Base-by-base conservation (phyloP, 2,113 vertebrate genomes). In the Saccopteryx leptura region DNA sequence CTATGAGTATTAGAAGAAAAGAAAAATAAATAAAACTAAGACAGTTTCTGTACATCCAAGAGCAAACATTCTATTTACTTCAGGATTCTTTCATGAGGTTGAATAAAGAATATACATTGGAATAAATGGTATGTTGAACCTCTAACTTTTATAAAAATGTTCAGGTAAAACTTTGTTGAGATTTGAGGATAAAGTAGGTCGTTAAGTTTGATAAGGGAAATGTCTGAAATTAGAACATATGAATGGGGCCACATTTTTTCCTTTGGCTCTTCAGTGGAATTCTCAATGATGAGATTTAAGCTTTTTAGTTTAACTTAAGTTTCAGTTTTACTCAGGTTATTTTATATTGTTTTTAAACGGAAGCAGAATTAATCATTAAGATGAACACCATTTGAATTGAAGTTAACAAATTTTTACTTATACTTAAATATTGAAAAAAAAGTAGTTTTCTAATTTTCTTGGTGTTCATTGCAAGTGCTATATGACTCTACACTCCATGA, bases 281-380 rank as follows among this genome's bases (percentile, higher is more conserved):
- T 82, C 28, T 69, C 19, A 1, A 48, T 80, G 68, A 82, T 50
- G 24, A 19, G 11, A 54, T 39, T 52, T 46, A 65, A 50, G 75
- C 13, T 58, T 87, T 87, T 28, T 68, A 82, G 69, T 31, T 86
- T 46, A 95, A 66, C 31, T 52, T 66, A 69, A 33, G 3, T 56
- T 76, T 56, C 39, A 75, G 13, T 58, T 80, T 69, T 56, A 87
- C 13, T 91, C 61, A 60, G 8, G 63, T 78, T 71, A 46, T 75
- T 82, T 69, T 26, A 69, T 76, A 79, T 76, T 76, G 23, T 61
- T 61, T 96, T 86, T 63, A 91, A 91, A 65, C 74, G n/a, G 71
- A 19, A 82, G n/a, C 52, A 82, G 48, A 96, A 39, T 54, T 15
- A 52, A 61, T 68, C 60, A 58, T 18, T 84, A 5, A 17, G 21